Percentiles rank a stretch among this genome's conserved stretches.
These are phyloP conservation scores for Clarias gariepinus DNA, from an alignment of 2,113 vertebrate species.

Conservation along the genomic window DNA sequence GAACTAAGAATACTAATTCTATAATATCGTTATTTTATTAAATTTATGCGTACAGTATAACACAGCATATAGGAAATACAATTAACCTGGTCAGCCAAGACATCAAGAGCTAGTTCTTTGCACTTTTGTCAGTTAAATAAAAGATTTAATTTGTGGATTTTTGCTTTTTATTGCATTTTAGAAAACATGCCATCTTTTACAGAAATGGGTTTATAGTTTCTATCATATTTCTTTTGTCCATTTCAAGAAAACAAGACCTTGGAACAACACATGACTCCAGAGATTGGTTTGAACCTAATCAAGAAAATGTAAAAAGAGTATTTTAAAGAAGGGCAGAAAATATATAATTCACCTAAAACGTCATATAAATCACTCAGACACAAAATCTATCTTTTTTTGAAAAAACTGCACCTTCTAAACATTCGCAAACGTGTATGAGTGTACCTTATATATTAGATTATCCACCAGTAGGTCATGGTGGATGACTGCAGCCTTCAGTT, in stretches of 20 bases:
- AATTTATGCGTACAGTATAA: too few relatives aligned
- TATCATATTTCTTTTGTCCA: background rate
- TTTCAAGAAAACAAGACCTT: slow-evolving; percentile 15
- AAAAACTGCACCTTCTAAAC: slow-evolving; percentile 32
- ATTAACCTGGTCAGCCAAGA: too few relatives aligned
- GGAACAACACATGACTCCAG: background rate
- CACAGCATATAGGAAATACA: too few relatives aligned
- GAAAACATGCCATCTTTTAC: too few relatives aligned
- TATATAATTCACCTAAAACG: background rate
- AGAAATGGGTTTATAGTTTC: background rate
- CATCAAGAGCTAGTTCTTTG: too few relatives aligned
- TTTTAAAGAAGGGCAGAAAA: background rate
- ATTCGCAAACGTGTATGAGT: slow-evolving; percentile 7
- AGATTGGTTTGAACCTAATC: slow-evolving; percentile 22
- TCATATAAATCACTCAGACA: slow-evolving; percentile 34
- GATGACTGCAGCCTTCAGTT: slow-evolving; percentile 93
- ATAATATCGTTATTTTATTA: too few relatives aligned
- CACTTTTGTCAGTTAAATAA: too few relatives aligned
- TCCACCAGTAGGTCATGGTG: slow-evolving; percentile 94
- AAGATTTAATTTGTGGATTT: too few relatives aligned
- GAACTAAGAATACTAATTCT: too few relatives aligned
- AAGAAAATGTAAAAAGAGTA: background rate
- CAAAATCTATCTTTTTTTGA: slow-evolving; percentile 42
- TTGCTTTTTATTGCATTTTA: too few relatives aligned
- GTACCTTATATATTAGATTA: slow-evolving; percentile 95